Conservation (phyloP, 2,113 vertebrate genomes). For the Lanius ludovicianus region DNA sequence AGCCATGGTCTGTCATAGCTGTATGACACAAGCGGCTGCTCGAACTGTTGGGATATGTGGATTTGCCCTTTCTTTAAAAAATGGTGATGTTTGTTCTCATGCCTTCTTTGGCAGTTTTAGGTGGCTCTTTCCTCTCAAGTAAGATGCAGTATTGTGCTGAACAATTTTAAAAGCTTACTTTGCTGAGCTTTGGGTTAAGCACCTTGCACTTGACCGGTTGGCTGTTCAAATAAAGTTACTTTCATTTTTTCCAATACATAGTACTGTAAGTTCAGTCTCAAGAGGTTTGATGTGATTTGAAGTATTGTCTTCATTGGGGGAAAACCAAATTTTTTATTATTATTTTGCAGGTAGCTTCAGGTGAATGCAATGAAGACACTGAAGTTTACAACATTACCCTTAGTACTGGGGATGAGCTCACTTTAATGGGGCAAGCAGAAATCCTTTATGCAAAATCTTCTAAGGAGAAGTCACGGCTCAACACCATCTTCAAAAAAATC, state of each 20-base stretch:
- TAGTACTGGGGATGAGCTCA: constrained; percentile 93
- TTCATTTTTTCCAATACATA: neutral
- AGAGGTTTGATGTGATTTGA: neutral
- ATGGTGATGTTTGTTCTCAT: neutral
- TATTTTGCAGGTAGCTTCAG: constrained; percentile 88
- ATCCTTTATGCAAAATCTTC: constrained; percentile 97
- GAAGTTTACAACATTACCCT: constrained; percentile 98
- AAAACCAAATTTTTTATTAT: neutral
- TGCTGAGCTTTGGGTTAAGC: neutral
- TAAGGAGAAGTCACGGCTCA: constrained; percentile 93
- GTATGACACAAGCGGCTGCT: neutral
- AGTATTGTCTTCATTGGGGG: neutral
- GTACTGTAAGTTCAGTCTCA: neutral
- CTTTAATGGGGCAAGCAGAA: constrained; percentile 97
- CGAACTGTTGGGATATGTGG: neutral
- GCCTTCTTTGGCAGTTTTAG: neutral
- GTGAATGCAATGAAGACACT: constrained; percentile 96
- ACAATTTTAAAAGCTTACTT: neutral
- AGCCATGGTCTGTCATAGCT: neutral
- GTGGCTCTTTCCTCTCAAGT: neutral
- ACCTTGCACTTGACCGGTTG: neutral
- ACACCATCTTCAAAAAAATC: constrained; percentile 96
- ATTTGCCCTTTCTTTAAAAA: neutral
- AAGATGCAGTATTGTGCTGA: neutral
- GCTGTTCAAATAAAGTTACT: neutral